Conservation (phyloP, 2,888 invertebrate genomes). For the Leucoma salicis region DNA sequence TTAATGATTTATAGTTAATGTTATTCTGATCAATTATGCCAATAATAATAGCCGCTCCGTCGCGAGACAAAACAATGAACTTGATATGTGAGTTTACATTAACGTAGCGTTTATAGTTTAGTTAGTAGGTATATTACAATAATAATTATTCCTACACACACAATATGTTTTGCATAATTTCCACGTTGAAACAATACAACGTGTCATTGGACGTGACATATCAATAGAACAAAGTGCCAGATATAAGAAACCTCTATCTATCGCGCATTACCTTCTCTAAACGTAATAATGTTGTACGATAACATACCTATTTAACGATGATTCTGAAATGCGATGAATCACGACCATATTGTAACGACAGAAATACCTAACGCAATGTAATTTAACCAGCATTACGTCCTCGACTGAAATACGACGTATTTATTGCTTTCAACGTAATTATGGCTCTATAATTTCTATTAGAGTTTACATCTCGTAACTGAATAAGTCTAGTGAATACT, state of each 20-base stretch:
- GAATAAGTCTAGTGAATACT: too few relatives aligned
- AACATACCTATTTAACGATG: too few relatives aligned
- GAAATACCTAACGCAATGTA: too few relatives aligned
- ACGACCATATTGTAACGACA: too few relatives aligned
- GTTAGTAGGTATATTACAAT: conserved; percentile 23
- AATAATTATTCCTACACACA: conserved; percentile 21
- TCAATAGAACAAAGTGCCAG: conserved; percentile 54
- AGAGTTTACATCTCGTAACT: too few relatives aligned
- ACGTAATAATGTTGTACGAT: conserved; percentile 21
- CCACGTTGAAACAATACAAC: conserved; percentile 50
- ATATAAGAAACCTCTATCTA: conserved; percentile 58
- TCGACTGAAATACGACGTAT: too few relatives aligned
- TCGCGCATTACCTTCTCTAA: conserved; percentile 33
- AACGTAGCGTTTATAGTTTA: conserved; percentile 28
- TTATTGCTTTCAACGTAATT: too few relatives aligned
- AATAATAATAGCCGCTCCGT: conserved; percentile 36
- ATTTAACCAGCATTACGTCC: too few relatives aligned
- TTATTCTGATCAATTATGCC: conserved; percentile 31
- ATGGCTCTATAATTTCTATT: too few relatives aligned
- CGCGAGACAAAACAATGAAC: conserved; percentile 50
- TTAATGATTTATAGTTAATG: conserved; percentile 19
- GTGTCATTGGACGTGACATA: conserved; percentile 61
- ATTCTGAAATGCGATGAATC: too few relatives aligned
- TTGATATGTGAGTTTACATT: conserved; percentile 37
- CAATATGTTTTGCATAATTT: conserved; percentile 5